A percentile compares a stretch with the other conserved stretches of the same genome.
phyloP scores from a whole-genome alignment of 92 coral and sea anemone genomes.

The Pocillopora meandrina region DNA sequence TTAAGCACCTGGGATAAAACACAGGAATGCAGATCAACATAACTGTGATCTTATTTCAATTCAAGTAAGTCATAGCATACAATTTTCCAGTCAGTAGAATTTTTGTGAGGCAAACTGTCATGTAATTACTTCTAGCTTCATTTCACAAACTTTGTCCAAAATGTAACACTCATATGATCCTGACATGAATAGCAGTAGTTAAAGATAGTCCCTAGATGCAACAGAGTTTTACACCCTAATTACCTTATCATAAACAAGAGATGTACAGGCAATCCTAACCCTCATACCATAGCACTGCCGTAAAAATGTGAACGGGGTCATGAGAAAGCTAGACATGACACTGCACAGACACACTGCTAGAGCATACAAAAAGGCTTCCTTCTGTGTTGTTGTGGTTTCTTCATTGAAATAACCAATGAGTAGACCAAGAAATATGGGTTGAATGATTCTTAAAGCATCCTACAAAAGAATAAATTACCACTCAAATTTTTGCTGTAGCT shows the following conservation, averaged over 20 bases:
- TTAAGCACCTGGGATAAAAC: conserved; percentile 48
- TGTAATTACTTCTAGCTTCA: too few relatives aligned
- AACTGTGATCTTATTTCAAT: neutral
- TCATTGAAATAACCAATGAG: conserved; percentile 66
- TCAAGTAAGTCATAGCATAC: neutral
- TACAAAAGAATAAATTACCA: conserved; percentile 16
- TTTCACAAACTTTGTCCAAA: too few relatives aligned
- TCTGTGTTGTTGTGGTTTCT: conserved; percentile 61
- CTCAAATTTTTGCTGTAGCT: neutral
- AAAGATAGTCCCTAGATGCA: too few relatives aligned
- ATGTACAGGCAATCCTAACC: conserved; percentile 90
- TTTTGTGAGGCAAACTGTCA: too few relatives aligned
- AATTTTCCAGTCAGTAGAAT: too few relatives aligned
- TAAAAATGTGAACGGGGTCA: conserved; percentile 79
- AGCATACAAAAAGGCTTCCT: conserved; percentile 79
- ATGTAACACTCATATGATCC: too few relatives aligned
- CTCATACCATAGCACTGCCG: conserved; percentile 89
- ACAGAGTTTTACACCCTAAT: too few relatives aligned
- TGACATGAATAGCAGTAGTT: too few relatives aligned
- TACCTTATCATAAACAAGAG: conserved; percentile 91
- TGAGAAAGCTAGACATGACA: conserved; percentile 56
- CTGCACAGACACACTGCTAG: conserved; percentile 71
- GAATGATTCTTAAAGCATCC: conserved; percentile 77
- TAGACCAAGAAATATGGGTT: conserved; percentile 71
- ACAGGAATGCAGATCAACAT: neutral